A percentile compares a stretch with the other conserved stretches of the same genome.
Conservation (phyloP, 1,140 invertebrate genomes). For the Megalopta genalis region DNA sequence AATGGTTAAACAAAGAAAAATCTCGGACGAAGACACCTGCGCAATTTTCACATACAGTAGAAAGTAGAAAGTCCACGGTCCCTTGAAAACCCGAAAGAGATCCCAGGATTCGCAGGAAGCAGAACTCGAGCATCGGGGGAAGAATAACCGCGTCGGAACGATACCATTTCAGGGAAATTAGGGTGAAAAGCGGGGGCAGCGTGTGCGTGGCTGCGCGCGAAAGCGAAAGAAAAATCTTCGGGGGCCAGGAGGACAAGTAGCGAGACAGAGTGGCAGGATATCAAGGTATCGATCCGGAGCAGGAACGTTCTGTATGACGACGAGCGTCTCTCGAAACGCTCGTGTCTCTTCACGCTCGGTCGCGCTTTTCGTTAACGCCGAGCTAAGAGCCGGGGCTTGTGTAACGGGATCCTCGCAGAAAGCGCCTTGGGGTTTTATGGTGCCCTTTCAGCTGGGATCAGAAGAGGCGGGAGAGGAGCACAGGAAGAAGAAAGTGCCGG, state of each 20-base stretch:
- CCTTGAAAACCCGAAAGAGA: too few relatives aligned
- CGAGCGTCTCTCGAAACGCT: conserved; percentile 63
- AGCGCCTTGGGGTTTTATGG: conserved; percentile 72
- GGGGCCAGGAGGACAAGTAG: conserved; percentile 52
- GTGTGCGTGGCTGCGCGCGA: conserved; percentile 41
- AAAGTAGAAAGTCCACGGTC: too few relatives aligned
- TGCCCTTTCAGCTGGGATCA: conserved; percentile 61
- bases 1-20: too few relatives aligned
- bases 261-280: conserved; percentile 61
- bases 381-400: conserved; percentile 66
- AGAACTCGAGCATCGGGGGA: background rate
- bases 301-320: conserved; percentile 52
- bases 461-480: conserved; percentile 42
- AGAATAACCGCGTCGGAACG: conserved; percentile 9
- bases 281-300: conserved; percentile 61
- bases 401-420: conserved; percentile 72
- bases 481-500: conserved; percentile 32
- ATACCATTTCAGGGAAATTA: conserved; percentile 58
- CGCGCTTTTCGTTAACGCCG: conserved; percentile 70
- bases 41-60: too few relatives aligned
- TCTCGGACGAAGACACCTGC: too few relatives aligned
- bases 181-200: conserved; percentile 54
- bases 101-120: too few relatives aligned
- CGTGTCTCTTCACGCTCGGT: conserved; percentile 66
- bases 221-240: conserved; percentile 61